phyloP scores from a whole-genome alignment of 2,888 invertebrate species.

The Cheilosia pagana region DNA sequence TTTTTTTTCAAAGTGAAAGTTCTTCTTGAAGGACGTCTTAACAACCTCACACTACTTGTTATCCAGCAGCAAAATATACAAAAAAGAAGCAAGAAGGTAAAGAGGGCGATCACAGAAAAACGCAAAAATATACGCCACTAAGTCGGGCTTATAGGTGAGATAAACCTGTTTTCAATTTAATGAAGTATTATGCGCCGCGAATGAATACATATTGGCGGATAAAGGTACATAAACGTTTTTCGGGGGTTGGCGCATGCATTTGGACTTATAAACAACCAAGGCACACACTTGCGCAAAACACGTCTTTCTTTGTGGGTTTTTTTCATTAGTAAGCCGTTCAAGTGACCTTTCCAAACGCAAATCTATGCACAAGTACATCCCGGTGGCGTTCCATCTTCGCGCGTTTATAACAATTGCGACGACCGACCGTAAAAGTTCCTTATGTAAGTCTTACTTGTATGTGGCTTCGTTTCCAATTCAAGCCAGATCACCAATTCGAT shows the following conservation, averaged over 20 bases:
- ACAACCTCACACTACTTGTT: conserved; percentile 64
- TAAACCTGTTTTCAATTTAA: conserved; percentile 70
- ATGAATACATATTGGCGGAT: conserved; percentile 51
- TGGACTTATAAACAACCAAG: conserved; percentile 55
- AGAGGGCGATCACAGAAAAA: conserved; percentile 59
- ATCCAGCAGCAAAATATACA: conserved; percentile 21
- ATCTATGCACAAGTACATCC: conserved; percentile 35
- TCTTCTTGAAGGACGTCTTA: conserved; percentile 73
- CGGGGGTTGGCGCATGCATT: conserved; percentile 55
- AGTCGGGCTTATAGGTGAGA: conserved; percentile 70
- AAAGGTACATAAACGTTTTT: conserved; percentile 50
- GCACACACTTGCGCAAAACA: conserved; percentile 14
- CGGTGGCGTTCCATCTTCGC: conserved; percentile 53
- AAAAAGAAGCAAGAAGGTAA: conserved; percentile 49
- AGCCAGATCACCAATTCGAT: conserved; percentile 32
- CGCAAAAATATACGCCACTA: conserved; percentile 45
- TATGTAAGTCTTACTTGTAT: conserved; percentile 49
- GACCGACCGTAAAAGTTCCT: conserved; percentile 47
- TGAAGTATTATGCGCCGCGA: conserved; percentile 65
- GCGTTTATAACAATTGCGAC: conserved; percentile 50
- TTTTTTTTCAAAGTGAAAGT: conserved; percentile 69
- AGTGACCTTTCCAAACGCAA: conserved; percentile 64
- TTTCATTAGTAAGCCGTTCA: conserved; percentile 62
- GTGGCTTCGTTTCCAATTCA: conserved; percentile 31
- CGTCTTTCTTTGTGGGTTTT: conserved; percentile 30